Evolutionary conservation across 2,113 vertebrate genomes (phyloP).

Genomic region (Erythrocebus patas): DNA sequence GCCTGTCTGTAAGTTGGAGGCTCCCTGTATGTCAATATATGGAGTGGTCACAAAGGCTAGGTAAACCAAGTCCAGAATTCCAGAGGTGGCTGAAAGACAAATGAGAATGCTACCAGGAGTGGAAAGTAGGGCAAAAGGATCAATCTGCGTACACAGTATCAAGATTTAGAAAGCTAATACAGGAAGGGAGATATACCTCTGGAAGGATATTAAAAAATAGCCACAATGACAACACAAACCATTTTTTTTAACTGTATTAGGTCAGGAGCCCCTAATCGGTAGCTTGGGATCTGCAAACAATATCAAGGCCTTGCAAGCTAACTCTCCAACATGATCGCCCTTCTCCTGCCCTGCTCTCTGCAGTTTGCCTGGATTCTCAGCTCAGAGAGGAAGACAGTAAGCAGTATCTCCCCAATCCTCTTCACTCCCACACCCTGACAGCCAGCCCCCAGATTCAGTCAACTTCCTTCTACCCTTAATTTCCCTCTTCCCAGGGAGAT

Average conservation of each 20-base stretch:
- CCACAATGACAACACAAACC: not conserved
- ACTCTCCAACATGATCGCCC: not conserved
- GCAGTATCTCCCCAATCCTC: not conserved
- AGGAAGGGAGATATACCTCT: not conserved
- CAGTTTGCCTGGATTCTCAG: not conserved
- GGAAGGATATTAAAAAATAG: slow-evolving; percentile 26
- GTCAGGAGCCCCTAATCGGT: not conserved
- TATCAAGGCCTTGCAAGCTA: not conserved
- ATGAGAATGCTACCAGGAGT: slow-evolving; percentile 6
- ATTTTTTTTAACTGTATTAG: slow-evolving; percentile 28
- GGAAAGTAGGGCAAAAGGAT: slow-evolving; percentile 10
- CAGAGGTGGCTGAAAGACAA: not conserved
- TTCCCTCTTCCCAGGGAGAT: not conserved
- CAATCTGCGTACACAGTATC: not conserved
- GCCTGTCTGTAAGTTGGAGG: not conserved
- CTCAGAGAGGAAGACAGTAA: slow-evolving; percentile 10
- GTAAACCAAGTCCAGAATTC: slow-evolving; percentile 36
- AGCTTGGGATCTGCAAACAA: slow-evolving; percentile 35
- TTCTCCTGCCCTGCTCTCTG: not conserved
- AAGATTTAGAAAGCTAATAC: slow-evolving; percentile 55
- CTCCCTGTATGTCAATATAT: not conserved
- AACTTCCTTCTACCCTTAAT: not conserved
- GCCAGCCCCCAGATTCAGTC: not conserved
- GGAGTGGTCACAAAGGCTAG: slow-evolving; percentile 34
- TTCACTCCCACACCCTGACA: not conserved